phyloP scores from a whole-genome alignment of 2,888 invertebrate species.

The Pristionchus japonicus region DNA sequence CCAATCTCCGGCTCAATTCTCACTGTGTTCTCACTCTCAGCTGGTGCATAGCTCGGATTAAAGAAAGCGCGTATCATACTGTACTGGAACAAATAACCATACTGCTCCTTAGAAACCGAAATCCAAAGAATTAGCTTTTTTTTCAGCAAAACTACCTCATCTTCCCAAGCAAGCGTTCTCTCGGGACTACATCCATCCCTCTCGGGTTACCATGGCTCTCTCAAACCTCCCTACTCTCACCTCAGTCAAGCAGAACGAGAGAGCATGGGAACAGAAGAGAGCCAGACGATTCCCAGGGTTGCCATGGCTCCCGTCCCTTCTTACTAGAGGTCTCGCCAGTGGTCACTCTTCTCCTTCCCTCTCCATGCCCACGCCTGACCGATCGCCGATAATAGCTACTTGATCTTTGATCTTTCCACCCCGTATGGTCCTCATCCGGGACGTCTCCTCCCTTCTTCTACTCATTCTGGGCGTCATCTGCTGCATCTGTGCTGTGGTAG shows the following conservation, averaged over 20 bases:
- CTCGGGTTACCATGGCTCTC: too few species aligned
- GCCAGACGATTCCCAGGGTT: not conserved
- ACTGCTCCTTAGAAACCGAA: not conserved
- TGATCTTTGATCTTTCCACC: slow-evolving; percentile 13
- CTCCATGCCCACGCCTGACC: not conserved
- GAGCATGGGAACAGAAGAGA: too few species aligned
- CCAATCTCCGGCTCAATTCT: not conserved
- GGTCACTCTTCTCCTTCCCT: not conserved
- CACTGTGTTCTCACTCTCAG: not conserved
- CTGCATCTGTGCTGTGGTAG: slow-evolving; percentile 36
- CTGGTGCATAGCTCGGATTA: not conserved
- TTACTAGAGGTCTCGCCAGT: not conserved
- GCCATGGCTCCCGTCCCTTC: not conserved
- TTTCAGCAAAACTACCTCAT: not conserved
- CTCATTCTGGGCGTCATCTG: slow-evolving; percentile 33
- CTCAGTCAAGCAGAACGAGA: too few species aligned
- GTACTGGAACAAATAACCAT: slow-evolving; percentile 13
- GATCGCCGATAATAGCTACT: not conserved
- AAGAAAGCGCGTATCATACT: not conserved
- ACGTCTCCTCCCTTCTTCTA: slow-evolving; percentile 5
- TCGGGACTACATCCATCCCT: too few species aligned
- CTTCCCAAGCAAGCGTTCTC: too few species aligned
- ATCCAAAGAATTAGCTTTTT: not conserved
- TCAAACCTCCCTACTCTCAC: too few species aligned
- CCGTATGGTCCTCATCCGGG: not conserved